These are phyloP conservation scores for Hiodon alosoides DNA, from an alignment of 2,113 vertebrate genomes.

Conservation along the genomic window DNA sequence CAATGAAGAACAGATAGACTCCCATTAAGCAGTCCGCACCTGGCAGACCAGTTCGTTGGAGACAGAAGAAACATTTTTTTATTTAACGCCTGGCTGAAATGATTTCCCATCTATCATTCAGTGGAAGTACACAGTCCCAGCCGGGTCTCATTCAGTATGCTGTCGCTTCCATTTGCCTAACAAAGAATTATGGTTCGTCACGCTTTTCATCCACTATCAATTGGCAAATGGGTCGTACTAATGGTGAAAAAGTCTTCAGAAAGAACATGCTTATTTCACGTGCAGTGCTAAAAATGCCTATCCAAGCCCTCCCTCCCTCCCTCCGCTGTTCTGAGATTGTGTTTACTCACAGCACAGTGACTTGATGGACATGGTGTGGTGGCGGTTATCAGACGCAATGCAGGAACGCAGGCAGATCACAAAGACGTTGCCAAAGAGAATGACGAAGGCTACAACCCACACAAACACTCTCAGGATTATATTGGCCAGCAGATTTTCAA, in stretches of 20 bases:
- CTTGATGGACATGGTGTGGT: conserved; percentile 55
- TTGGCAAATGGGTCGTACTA: not conserved
- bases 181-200: not conserved
- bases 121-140: not conserved
- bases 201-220: not conserved
- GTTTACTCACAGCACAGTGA: conserved; percentile 58
- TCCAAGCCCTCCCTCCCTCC: not conserved
- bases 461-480: conserved; percentile 49
- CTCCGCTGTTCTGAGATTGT: not conserved
- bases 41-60: conserved; percentile 19
- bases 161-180: not conserved
- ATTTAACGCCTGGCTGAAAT: not conserved
- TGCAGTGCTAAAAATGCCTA: not conserved
- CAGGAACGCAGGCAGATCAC: conserved; percentile 50
- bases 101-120: not conserved
- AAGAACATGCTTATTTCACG: not conserved
- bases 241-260: not conserved
- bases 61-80: not conserved
- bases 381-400: conserved; percentile 41
- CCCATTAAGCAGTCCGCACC: conserved; percentile 61
- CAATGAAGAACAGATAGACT: conserved; percentile 57
- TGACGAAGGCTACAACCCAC: conserved; percentile 56
- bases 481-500: conserved; percentile 58
- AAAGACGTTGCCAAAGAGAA: conserved; percentile 56
- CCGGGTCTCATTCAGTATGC: not conserved